Evolutionary conservation across 2,113 vertebrate species (phyloP).

Genomic region (Nerophis lumbriciformis): DNA sequence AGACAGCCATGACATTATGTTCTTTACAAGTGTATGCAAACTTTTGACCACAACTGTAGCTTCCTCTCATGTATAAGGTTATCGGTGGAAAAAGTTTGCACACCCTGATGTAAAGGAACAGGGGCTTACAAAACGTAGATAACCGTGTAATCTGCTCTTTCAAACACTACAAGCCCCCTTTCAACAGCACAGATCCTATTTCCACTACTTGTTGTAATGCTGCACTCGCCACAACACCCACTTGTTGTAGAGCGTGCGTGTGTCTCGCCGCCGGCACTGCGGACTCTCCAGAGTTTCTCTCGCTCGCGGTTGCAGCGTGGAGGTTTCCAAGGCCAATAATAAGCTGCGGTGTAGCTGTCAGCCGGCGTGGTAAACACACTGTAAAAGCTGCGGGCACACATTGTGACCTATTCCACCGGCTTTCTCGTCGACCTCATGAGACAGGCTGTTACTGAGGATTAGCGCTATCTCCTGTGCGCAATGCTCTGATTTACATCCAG

Average conservation of each 20-base stretch:
- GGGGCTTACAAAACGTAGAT: slow-evolving; percentile 33
- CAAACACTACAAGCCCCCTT: slow-evolving; percentile 12
- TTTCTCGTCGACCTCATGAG: slow-evolving; percentile 57
- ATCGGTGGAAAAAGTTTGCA: slow-evolving; percentile 16
- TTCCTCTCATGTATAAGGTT: no score
- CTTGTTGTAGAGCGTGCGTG: slow-evolving; percentile 31
- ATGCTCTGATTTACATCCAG: not conserved
- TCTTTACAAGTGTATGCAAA: no score
- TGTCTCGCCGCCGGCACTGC: slow-evolving; percentile 40
- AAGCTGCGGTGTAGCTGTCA: slow-evolving; percentile 60
- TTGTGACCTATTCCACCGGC: slow-evolving; percentile 44
- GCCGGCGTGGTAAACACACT: slow-evolving; percentile 65
- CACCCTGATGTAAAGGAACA: slow-evolving; percentile 33
- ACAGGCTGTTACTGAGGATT: slow-evolving; percentile 48
- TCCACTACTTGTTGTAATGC: slow-evolving; percentile 36
- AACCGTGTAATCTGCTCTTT: slow-evolving; percentile 39
- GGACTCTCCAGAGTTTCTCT: slow-evolving; percentile 54
- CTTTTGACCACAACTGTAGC: no score
- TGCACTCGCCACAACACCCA: slow-evolving; percentile 26
- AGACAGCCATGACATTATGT: no score
- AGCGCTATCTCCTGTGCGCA: slow-evolving; percentile 10
- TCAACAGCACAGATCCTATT: slow-evolving; percentile 13
- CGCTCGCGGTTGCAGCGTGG: slow-evolving; percentile 40
- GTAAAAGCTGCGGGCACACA: slow-evolving; percentile 54
- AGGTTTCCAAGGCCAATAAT: slow-evolving; percentile 64